phyloP scores from a whole-genome alignment of 2,888 invertebrate species.

The Tyria jacobaeae region DNA sequence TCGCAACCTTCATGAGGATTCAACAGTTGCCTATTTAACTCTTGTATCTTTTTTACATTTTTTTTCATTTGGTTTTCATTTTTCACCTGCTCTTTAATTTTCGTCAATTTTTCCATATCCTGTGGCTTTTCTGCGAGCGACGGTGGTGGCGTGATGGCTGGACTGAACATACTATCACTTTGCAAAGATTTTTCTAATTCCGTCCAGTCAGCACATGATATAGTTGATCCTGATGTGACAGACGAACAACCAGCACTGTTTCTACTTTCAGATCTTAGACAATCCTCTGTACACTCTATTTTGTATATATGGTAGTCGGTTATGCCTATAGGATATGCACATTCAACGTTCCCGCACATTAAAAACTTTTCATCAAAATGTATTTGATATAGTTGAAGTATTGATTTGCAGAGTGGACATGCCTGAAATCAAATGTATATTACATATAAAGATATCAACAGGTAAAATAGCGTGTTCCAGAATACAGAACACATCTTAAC shows the following conservation, averaged over 20 bases:
- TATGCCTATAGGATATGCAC: conserved; percentile 72
- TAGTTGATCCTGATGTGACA: conserved; percentile 42
- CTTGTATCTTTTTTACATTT: conserved; percentile 58
- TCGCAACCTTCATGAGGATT: conserved; percentile 26
- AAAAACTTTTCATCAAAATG: conserved; percentile 66
- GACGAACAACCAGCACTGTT: background rate
- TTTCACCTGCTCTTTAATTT: conserved; percentile 27
- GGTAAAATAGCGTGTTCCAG: no score
- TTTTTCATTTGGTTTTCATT: conserved; percentile 46
- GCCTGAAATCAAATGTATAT: conserved; percentile 53
- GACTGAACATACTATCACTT: conserved; percentile 47
- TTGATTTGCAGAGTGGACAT: conserved; percentile 68
- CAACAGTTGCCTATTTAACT: conserved; percentile 52
- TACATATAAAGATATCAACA: background rate
- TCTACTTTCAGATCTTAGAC: conserved; percentile 32
- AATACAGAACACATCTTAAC: no score
- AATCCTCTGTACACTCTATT: conserved; percentile 51
- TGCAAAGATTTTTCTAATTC: conserved; percentile 58
- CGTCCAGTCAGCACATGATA: conserved; percentile 57
- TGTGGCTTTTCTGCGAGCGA: conserved; percentile 16
- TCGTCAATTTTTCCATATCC: conserved; percentile 21
- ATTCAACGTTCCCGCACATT: conserved; percentile 71
- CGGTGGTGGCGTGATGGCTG: conserved; percentile 15
- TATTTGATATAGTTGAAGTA: conserved; percentile 61
- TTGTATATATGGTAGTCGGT: conserved; percentile 61